These are phyloP conservation scores for crab-eating macaque (Macaca fascicularis) DNA, from an alignment of 2,113 vertebrate genomes.

Conservation along the genomic window T2T-MFA8v1.1 NC_088388.1:20375001-20375500, in stretches of 20 bases:
- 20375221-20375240: background rate
- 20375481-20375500: background rate
- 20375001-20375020: background rate
- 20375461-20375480: background rate
- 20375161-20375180: background rate
- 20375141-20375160: background rate
- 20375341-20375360: background rate
- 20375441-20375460: background rate
- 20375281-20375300: background rate
- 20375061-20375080: background rate
- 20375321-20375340: background rate
- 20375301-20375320: background rate
- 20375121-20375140: background rate
- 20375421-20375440: background rate
- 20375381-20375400: background rate
- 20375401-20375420: background rate
- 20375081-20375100: background rate
- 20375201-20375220: background rate
- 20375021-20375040: background rate
- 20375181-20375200: background rate
- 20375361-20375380: background rate
- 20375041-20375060: background rate
- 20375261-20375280: background rate
- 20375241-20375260: background rate
- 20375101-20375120: background rate